These are phyloP conservation scores for Crax fasciolata DNA, from an alignment of 2,797 vertebrate genomes.

Conservation along the genomic window DNA sequence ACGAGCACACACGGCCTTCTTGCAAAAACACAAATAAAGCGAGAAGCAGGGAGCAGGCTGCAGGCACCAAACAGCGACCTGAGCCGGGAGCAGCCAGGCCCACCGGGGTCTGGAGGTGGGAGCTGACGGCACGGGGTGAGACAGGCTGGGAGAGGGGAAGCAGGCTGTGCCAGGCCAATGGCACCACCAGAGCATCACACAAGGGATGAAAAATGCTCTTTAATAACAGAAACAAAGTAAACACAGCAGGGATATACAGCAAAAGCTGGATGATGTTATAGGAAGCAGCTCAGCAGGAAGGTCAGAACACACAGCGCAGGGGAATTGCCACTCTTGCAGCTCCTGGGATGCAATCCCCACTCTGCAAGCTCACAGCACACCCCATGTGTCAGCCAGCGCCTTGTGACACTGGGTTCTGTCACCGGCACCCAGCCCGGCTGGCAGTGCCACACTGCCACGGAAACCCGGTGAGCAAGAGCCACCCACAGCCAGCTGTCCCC, in stretches of 20 bases:
- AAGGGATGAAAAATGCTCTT: neutral
- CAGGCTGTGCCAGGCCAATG: too few relatives aligned
- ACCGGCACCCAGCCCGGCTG: neutral
- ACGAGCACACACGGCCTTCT: neutral
- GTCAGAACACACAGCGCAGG: too few relatives aligned
- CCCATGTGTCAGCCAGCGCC: neutral
- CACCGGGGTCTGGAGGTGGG: too few relatives aligned
- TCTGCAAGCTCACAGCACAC: neutral
- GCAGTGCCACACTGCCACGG: neutral
- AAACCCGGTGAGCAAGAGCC: slow-evolving; percentile 32
- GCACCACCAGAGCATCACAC: too few relatives aligned
- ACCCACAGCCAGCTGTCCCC: neutral
- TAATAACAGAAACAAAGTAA: neutral
- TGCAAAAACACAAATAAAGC: neutral
- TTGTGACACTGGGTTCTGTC: neutral
- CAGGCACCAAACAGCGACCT: neutral
- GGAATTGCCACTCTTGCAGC: neutral
- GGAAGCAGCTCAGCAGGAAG: neutral
- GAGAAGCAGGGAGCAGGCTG: neutral
- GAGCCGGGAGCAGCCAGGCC: neutral
- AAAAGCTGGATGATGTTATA: neutral
- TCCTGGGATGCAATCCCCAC: neutral
- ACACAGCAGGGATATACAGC: neutral
- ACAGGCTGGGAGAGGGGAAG: neutral
- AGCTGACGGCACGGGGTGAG: neutral